phyloP scores from a whole-genome alignment of 2,113 vertebrate genomes.

The Cardinalis cardinalis region DNA sequence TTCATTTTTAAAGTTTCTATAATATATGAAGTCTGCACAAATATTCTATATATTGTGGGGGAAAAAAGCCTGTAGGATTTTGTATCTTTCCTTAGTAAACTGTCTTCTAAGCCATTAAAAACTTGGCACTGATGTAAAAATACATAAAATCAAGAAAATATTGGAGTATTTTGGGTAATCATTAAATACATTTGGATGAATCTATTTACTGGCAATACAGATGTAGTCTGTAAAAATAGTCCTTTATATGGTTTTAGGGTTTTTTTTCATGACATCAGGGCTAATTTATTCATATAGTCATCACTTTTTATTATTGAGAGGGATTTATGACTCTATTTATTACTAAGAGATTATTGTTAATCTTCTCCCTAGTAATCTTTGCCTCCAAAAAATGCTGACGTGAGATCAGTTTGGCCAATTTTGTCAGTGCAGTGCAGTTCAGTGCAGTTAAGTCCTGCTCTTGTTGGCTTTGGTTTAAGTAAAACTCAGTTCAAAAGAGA shows the following conservation, averaged over 20 bases:
- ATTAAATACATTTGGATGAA: neutral
- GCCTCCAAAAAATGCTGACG: neutral
- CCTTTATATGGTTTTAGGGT: neutral
- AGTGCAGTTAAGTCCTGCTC: neutral
- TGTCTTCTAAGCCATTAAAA: conserved; percentile 15
- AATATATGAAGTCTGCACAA: neutral
- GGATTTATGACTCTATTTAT: neutral
- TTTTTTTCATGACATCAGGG: neutral
- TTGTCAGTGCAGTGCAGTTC: neutral
- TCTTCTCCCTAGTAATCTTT: neutral
- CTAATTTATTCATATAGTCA: neutral
- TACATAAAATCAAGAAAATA: neutral
- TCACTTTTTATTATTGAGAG: neutral
- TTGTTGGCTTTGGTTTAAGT: neutral
- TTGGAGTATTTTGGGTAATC: neutral
- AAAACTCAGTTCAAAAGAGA: neutral
- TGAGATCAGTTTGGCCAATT: neutral
- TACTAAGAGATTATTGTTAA: neutral
- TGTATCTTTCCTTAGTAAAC: neutral
- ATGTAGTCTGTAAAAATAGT: neutral
- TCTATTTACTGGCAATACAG: conserved; percentile 9
- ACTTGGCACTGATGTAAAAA: neutral
- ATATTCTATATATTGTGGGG: neutral
- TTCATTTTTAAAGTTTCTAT: neutral
- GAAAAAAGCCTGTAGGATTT: neutral